phyloP scores from a whole-genome alignment of 2,113 vertebrate genomes.

The Phoenicopterus ruber region DNA sequence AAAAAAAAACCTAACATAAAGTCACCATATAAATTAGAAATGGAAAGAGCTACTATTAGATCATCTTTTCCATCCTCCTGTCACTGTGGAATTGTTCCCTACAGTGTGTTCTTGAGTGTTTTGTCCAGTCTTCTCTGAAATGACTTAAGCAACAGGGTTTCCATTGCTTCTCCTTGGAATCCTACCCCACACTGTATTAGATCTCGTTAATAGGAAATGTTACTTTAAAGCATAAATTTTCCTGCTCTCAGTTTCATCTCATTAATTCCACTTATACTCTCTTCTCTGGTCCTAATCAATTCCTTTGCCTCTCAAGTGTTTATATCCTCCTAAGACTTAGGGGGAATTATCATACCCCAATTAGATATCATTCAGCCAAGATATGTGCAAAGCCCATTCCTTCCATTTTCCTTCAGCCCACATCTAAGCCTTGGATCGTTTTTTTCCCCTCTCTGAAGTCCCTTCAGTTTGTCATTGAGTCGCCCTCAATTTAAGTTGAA shows the following conservation, averaged over 20 bases:
- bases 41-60: constrained; percentile 40
- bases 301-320: constrained; percentile 37
- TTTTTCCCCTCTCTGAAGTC: constrained; percentile 60
- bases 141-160: constrained; percentile 39
- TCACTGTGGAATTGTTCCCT: constrained; percentile 34
- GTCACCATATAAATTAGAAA: constrained; percentile 30
- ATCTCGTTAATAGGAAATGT: constrained; percentile 3
- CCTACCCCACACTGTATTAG: constrained; percentile 5
- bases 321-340: constrained; percentile 31
- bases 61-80: constrained; percentile 35
- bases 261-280: constrained; percentile 12
- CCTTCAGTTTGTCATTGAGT: constrained; percentile 62
- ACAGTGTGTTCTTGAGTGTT: constrained; percentile 24
- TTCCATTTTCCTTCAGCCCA: constrained; percentile 57
- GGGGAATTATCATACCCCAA: constrained; percentile 30
- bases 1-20: not conserved
- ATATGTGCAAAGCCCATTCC: constrained; percentile 55
- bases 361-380: constrained; percentile 43
- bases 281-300: constrained; percentile 40
- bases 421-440: constrained; percentile 55
- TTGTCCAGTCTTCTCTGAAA: constrained; percentile 31
- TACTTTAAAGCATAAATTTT: constrained; percentile 38
- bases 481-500: constrained; percentile 43
- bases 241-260: not conserved
- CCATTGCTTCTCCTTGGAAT: constrained; percentile 35